Evolutionary conservation across 2,797 vertebrate species (phyloP).

Genomic region (Saxicola maurus): DNA sequence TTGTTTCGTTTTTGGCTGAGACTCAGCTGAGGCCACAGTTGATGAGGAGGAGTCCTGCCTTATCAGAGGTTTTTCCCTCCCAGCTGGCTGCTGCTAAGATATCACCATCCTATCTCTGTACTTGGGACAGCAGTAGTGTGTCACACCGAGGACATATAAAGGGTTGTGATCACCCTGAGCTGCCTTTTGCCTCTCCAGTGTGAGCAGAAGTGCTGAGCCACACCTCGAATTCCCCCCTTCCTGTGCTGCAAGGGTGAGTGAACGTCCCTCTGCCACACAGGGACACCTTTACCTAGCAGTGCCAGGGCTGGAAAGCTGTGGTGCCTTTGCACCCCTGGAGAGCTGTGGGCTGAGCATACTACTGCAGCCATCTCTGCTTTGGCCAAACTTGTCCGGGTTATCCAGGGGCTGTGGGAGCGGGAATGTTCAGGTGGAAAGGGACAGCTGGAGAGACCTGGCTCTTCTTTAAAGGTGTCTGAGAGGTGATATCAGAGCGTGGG

Average conservation of each 20-base stretch:
- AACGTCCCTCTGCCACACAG: not conserved
- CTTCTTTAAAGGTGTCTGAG: not conserved
- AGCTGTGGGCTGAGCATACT: not conserved
- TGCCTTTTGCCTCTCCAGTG: not conserved
- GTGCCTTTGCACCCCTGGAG: not conserved
- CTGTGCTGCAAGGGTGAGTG: not conserved
- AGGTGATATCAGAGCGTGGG: rapidly evolving
- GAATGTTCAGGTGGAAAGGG: no score
- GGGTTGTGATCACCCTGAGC: not conserved
- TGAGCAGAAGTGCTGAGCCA: not conserved
- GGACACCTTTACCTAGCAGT: not conserved
- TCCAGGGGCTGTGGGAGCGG: not conserved
- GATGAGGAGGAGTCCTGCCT: not conserved
- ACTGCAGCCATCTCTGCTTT: not conserved
- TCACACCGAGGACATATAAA: not conserved
- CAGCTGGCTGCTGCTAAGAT: not conserved
- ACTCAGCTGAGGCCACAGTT: rapidly evolving
- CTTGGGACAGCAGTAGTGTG: not conserved
- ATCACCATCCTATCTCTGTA: not conserved
- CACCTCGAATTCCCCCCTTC: rapidly evolving
- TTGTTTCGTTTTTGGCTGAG: not conserved
- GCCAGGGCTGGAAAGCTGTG: not conserved
- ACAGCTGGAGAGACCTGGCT: not conserved
- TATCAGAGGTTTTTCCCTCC: not conserved
- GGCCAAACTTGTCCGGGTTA: rapidly evolving